Evolutionary conservation across 2,888 invertebrate genomes (phyloP).

Genomic region (Clitarchus hookeri): DNA sequence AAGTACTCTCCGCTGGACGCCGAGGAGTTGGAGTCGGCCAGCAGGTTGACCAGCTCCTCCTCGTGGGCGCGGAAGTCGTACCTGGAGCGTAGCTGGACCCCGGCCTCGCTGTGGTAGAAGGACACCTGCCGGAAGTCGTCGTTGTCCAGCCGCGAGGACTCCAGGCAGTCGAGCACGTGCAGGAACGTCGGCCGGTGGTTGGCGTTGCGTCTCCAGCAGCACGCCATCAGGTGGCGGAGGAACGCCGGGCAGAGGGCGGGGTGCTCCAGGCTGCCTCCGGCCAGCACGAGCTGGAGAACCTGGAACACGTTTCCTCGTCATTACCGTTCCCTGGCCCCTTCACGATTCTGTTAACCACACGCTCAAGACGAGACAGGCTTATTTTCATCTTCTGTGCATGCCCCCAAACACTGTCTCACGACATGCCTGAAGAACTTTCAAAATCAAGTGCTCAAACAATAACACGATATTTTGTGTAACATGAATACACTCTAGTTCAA

Average conservation of each 20-base stretch:
- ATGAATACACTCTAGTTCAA: too few species aligned
- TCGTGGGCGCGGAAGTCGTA: constrained; percentile 12
- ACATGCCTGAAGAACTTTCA: too few species aligned
- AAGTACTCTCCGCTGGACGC: not conserved
- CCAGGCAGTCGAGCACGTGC: constrained; percentile 62
- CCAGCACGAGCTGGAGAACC: constrained; percentile 62
- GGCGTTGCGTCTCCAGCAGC: constrained; percentile 70
- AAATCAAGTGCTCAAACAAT: too few species aligned
- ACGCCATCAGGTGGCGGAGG: constrained; percentile 67
- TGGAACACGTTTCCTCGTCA: not conserved
- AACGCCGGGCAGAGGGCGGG: constrained; percentile 69
- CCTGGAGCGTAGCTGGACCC: not conserved
- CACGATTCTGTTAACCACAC: too few species aligned
- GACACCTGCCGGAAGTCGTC: constrained; percentile 63
- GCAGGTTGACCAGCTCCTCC: constrained; percentile 18
- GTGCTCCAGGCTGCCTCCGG: constrained; percentile 62
- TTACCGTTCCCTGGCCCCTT: not conserved
- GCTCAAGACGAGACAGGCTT: too few species aligned
- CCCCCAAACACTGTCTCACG: too few species aligned
- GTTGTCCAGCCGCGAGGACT: constrained; percentile 62
- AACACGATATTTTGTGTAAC: too few species aligned
- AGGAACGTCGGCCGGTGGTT: constrained; percentile 68
- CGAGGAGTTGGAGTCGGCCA: not conserved
- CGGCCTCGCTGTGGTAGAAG: constrained; percentile 56
- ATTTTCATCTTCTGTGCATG: too few species aligned